Base-by-base conservation (phyloP, 2,797 vertebrate genomes). In the Sebastes kiyomatsui region DNA sequence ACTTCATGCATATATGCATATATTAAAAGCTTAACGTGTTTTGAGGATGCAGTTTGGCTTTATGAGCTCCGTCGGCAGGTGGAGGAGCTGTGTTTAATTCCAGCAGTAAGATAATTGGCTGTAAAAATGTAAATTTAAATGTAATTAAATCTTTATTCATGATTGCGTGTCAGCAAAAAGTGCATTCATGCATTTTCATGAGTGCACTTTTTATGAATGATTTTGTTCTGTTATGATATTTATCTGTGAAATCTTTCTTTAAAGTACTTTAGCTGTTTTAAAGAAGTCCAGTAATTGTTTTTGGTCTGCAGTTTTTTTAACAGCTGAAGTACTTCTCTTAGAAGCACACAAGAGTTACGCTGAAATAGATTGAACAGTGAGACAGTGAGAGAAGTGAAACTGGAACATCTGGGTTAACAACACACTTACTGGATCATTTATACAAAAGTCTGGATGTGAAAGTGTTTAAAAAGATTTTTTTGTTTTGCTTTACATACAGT, bases 71-170 rank as follows among this genome's bases (percentile, higher is more conserved):
- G 10, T 11, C 42, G 78, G 73, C 82, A 49, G 60, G 61, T 72
- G 46, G 33, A 33, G 18, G 65, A 65, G 55, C 60, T 58, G 28
- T 28, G 64, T 61, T 80, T 73, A 28, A 76, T 71, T 65, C 59
- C 27, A 27, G n/a, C 32, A 54, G 28, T 62, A 54, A 74, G 49
- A 70, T 78, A 78, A 81, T 35, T 72, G 74, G 32, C 80, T 74
- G 16, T 79, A 77, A 74, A 82, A 79, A 81, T 79, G 42, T 67
- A 84, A 69, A 84, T 89, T 72, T 32, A 56, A 77, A 71, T 60
- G 46, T 14, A 70, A 1, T 66, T 62, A 28, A 56, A 79, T 80
- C 58, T 80, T 77, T 49, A 79, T 73, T 87, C 65, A 73, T 68
- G 16, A 42, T 30, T 76, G 64, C 23, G 7, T 30, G 42, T 79